A percentile compares a stretch with the other conserved stretches of the same genome.
phyloP scores from a whole-genome alignment of 2,888 invertebrate genomes.

The Spilarctia lutea region DNA sequence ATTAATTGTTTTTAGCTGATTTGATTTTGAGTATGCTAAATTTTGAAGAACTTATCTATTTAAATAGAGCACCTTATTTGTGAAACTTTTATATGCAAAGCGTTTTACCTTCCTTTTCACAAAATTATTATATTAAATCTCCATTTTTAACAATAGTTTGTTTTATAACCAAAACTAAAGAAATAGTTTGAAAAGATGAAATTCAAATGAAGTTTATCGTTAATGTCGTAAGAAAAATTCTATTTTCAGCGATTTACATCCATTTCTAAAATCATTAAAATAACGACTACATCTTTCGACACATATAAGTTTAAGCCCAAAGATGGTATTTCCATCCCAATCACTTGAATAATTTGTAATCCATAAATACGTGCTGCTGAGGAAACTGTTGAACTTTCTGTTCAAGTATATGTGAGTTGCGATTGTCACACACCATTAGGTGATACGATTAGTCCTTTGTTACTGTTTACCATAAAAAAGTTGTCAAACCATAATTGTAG shows the following conservation, averaged over 20 bases:
- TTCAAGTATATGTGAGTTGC: too few species aligned
- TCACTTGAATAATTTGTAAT: not conserved
- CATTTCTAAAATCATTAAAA: not conserved
- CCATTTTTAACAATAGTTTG: too few species aligned
- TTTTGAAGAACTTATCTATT: not conserved
- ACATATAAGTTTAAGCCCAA: not conserved
- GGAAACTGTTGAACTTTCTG: not conserved
- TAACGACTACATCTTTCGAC: not conserved
- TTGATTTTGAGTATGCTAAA: not conserved
- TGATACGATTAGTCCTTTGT: too few species aligned
- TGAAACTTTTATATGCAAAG: not conserved
- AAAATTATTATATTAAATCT: not conserved
- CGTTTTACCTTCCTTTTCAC: not conserved
- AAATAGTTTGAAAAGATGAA: not conserved
- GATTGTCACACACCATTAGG: too few species aligned
- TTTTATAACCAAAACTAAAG: not conserved
- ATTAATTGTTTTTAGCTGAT: not conserved
- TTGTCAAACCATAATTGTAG: constrained; percentile 3
- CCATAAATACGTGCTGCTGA: not conserved
- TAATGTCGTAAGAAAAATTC: not conserved
- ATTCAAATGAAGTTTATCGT: not conserved
- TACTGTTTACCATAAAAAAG: too few species aligned
- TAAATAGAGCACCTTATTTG: not conserved
- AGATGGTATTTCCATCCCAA: not conserved
- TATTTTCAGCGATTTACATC: not conserved